Percentiles rank a stretch among this genome's conserved stretches.
These are phyloP conservation scores for Ips typographus DNA, from an alignment of 1,140 invertebrate species.

Conservation along the genomic window DNA sequence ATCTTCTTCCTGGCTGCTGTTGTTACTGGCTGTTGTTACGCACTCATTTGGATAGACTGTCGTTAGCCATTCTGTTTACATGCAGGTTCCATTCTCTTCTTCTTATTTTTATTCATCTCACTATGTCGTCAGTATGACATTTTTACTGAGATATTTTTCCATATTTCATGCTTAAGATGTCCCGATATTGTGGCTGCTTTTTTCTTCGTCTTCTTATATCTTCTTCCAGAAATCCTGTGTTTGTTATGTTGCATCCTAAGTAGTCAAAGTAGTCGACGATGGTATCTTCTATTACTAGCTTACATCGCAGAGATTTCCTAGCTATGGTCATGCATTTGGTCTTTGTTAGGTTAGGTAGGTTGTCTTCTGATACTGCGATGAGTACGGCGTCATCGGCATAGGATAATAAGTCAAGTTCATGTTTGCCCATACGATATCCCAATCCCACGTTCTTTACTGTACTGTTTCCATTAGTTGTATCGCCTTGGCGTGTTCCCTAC, in stretches of 20 bases:
- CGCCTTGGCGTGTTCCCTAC: background rate
- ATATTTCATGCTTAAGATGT: background rate
- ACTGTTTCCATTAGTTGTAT: slow-evolving; percentile 1
- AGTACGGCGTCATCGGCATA: slow-evolving; percentile 3
- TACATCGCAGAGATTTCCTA: background rate
- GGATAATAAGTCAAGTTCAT: slow-evolving; percentile 1
- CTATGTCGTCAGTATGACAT: background rate
- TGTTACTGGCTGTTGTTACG: slow-evolving; percentile 4
- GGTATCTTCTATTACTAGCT: background rate
- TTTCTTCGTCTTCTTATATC: background rate
- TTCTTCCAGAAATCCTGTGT: background rate
- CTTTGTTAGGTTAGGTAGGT: background rate
- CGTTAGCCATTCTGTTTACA: background rate
- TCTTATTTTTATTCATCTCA: background rate
- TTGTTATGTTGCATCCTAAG: slow-evolving; percentile 2
- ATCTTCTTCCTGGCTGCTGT: no score
- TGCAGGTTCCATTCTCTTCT: background rate
- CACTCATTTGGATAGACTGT: background rate
- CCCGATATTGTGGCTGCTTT: slow-evolving; percentile 4
- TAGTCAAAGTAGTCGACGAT: background rate
- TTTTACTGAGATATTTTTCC: no score
- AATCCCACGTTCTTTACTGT: background rate
- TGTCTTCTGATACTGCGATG: slow-evolving; percentile 2
- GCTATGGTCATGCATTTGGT: slow-evolving; percentile 2
- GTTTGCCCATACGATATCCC: slow-evolving; percentile 1